Evolutionary conservation across 2,113 vertebrate species (phyloP).

Genomic region (Vimba vimba): DNA sequence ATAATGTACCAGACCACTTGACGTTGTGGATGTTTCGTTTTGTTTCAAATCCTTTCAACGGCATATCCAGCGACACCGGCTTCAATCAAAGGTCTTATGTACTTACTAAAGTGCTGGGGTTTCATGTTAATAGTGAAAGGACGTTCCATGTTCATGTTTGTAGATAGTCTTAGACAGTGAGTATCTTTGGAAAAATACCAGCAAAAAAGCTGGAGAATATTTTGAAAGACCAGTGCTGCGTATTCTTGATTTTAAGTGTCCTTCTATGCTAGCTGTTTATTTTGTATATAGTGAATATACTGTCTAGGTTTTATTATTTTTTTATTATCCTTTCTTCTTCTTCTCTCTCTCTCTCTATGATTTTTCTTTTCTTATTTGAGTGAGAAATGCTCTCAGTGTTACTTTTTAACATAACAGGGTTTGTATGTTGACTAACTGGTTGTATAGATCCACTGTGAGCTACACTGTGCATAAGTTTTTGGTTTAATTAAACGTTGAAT

Average conservation of each 20-base stretch:
- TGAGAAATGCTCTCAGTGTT: slow-evolving; percentile 66
- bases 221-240: slow-evolving; percentile 71
- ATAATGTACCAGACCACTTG: slow-evolving; percentile 38
- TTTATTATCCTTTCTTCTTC: slow-evolving; percentile 33
- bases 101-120: slow-evolving; percentile 64
- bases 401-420: slow-evolving; percentile 66
- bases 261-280: slow-evolving; percentile 77
- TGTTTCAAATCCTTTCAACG: slow-evolving; percentile 43
- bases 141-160: slow-evolving; percentile 70
- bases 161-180: slow-evolving; percentile 75
- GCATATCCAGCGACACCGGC: slow-evolving; percentile 65
- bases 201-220: slow-evolving; percentile 72
- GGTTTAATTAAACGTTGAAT: slow-evolving; percentile 53
- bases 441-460: slow-evolving; percentile 69
- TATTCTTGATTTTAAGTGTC: slow-evolving; percentile 80
- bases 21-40: neutral
- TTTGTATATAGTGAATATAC: slow-evolving; percentile 78
- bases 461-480: slow-evolving; percentile 56
- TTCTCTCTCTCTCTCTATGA: slow-evolving; percentile 43
- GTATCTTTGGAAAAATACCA: slow-evolving; percentile 67
- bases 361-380: slow-evolving; percentile 54
- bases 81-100: slow-evolving; percentile 71
- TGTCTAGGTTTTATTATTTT: slow-evolving; percentile 61
- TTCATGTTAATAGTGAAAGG: slow-evolving; percentile 57
- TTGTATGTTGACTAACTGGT: slow-evolving; percentile 69